A percentile compares a stretch with the other conserved stretches of the same genome.
These are phyloP conservation scores for Delphinapterus leucas DNA, from an alignment of 2,113 vertebrate genomes.

Conservation along the genomic window DNA sequence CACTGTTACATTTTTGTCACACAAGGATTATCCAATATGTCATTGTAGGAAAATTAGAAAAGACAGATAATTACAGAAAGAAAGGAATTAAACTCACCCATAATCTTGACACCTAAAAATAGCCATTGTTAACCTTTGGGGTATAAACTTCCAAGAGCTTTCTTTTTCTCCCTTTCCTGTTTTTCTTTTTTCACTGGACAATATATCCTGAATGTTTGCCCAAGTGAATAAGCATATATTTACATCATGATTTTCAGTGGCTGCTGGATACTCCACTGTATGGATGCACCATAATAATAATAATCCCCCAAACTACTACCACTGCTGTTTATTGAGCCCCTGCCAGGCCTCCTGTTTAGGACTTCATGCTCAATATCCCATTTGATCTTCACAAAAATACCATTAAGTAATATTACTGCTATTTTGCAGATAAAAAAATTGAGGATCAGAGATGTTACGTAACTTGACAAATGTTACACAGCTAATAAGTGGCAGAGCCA, in stretches of 20 bases:
- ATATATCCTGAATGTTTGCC: not conserved
- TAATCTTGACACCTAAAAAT: not conserved
- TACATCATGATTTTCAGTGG: not conserved
- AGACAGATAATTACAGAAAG: not conserved
- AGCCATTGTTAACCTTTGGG: not conserved
- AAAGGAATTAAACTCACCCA: not conserved
- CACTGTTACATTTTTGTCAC: not conserved
- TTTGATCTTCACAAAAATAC: not conserved
- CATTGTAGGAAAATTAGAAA: not conserved
- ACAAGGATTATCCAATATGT: not conserved
- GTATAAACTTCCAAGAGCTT: not conserved
- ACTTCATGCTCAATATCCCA: not conserved
- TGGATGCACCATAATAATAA: not conserved
- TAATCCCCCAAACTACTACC: not conserved
- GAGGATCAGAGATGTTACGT: not conserved
- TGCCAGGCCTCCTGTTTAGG: not conserved
- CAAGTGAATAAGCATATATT: not conserved
- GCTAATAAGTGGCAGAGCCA: not conserved
- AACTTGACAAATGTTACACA: not conserved
- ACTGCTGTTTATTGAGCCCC: not conserved
- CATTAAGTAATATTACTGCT: not conserved
- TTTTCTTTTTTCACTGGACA: not conserved
- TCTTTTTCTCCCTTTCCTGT: not conserved
- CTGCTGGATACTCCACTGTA: not conserved
- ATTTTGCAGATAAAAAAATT: not conserved